These are phyloP conservation scores for Trialeurodes vaporariorum DNA, from an alignment of 1,140 invertebrate genomes.

Conservation along the genomic window DNA sequence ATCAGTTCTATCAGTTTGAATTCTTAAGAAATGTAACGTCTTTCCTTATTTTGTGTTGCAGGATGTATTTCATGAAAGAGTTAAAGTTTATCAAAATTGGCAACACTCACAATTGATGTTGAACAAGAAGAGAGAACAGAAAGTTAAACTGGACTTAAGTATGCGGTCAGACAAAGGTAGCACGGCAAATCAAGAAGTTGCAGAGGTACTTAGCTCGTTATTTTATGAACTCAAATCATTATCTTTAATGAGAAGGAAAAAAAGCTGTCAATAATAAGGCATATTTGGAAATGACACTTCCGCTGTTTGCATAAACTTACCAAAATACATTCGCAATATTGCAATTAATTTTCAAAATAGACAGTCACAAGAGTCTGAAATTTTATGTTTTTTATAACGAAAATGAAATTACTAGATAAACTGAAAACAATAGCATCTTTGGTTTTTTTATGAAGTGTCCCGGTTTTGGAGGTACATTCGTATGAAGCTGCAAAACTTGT, in stretches of 20 bases:
- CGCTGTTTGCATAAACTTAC: background rate
- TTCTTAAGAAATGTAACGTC: too few species aligned
- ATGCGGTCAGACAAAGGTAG: conserved; percentile 81
- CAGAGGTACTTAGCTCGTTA: conserved; percentile 51
- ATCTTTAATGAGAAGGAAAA: background rate
- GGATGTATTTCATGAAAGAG: conserved; percentile 95
- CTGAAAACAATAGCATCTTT: too few species aligned
- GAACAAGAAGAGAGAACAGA: conserved; percentile 87
- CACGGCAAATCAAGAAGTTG: conserved; percentile 77
- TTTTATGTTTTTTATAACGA: too few species aligned
- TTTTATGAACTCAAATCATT: background rate
- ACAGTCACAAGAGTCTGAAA: too few species aligned
- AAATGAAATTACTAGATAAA: too few species aligned
- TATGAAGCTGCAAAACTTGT: too few species aligned
- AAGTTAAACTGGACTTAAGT: conserved; percentile 80
- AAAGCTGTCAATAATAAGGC: background rate
- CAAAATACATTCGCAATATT: background rate
- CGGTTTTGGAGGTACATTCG: too few species aligned
- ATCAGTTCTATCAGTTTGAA: too few species aligned
- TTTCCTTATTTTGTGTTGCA: conserved; percentile 34
- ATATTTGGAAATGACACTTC: background rate
- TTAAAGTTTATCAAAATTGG: conserved; percentile 96
- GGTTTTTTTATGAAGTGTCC: too few species aligned
- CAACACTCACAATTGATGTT: conserved; percentile 91
- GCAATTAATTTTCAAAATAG: too few species aligned